These are phyloP conservation scores for Villa cingulata DNA, from an alignment of 2,888 invertebrate species.

Conservation along the genomic window DNA sequence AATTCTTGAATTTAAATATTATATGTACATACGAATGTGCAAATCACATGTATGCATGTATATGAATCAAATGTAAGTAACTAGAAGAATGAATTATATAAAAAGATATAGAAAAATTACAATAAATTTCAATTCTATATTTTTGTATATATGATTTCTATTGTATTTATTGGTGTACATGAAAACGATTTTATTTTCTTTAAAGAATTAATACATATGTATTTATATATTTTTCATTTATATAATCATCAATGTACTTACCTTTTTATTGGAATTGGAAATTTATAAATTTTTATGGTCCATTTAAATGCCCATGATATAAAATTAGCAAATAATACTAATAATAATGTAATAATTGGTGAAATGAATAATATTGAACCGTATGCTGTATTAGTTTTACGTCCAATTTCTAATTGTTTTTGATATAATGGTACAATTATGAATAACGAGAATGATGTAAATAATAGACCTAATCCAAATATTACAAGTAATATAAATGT, in stretches of 20 bases:
- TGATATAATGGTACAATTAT: constrained; percentile 40
- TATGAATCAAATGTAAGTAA: too few relatives aligned
- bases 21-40: too few relatives aligned
- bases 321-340: constrained; percentile 15
- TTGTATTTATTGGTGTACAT: too few relatives aligned
- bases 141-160: too few relatives aligned
- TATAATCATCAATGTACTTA: constrained; percentile 11
- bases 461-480: constrained; percentile 35
- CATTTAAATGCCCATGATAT: constrained; percentile 18
- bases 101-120: too few relatives aligned
- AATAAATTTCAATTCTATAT: too few relatives aligned
- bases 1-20: too few relatives aligned
- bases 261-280: constrained; percentile 19
- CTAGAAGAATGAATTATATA: too few relatives aligned
- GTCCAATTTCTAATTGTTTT: constrained; percentile 18
- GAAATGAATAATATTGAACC: constrained; percentile 19
- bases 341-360: constrained; percentile 17
- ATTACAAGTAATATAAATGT: constrained; percentile 24
- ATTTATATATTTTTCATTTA: too few relatives aligned
- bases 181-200: too few relatives aligned
- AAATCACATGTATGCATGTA: too few relatives aligned
- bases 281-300: constrained; percentile 18
- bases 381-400: constrained; percentile 17
- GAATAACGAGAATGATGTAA: constrained; percentile 38
- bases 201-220: too few relatives aligned